phyloP scores from a whole-genome alignment of 2,888 invertebrate species.

The Hanleya hanleyi region DNA sequence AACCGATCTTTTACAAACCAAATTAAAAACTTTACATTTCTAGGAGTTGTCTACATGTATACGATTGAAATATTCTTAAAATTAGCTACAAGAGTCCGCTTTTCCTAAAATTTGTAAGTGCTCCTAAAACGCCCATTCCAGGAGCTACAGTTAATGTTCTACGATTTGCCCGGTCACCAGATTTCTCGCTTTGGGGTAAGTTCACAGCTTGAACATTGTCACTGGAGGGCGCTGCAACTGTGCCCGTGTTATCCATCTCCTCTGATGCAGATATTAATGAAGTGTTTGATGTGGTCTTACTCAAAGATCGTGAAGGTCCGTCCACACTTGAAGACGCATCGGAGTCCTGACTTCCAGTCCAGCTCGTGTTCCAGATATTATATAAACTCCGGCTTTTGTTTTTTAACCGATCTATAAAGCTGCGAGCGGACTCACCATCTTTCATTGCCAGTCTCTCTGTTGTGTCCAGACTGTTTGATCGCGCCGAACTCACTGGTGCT shows the following conservation, averaged over 20 bases:
- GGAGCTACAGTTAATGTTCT: not conserved
- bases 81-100: constrained; percentile 53
- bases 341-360: not conserved
- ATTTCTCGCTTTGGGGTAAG: not conserved
- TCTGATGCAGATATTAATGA: too few species aligned
- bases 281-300: not conserved
- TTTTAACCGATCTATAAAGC: not conserved
- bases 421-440: not conserved
- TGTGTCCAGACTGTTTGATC: not conserved
- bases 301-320: not conserved
- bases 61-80: too few species aligned
- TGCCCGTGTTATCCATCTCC: not conserved
- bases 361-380: not conserved
- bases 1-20: too few species aligned
- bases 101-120: constrained; percentile 52
- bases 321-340: not conserved
- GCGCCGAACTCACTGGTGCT: not conserved
- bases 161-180: not conserved
- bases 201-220: not conserved
- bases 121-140: constrained; percentile 53
- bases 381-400: not conserved
- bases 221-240: not conserved
- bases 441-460: not conserved
- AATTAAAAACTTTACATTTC: too few species aligned
- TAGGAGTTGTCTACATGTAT: too few species aligned